phyloP scores from a whole-genome alignment of 2,797 vertebrate species.

The Cetoscarus ocellatus region DNA sequence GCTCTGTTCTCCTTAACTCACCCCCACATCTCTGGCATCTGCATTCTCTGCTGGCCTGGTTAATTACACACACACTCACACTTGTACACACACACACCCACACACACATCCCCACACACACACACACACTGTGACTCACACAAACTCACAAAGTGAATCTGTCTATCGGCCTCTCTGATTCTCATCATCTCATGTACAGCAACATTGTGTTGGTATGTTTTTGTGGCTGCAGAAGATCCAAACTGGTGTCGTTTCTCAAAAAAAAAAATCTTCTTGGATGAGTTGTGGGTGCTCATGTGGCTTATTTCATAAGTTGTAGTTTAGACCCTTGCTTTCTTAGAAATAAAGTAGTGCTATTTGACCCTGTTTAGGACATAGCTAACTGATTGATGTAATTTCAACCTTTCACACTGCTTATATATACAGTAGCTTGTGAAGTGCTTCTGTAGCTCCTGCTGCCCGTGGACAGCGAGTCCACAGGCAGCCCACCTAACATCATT shows the following conservation, averaged over 20 bases:
- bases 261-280: neutral
- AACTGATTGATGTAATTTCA: conserved; percentile 7
- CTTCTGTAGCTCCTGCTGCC: conserved; percentile 15
- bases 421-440: conserved; percentile 15
- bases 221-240: conserved; percentile 9
- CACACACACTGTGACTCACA: conserved; percentile 23
- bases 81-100: conserved; percentile 28
- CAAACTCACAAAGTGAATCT: conserved; percentile 40
- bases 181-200: conserved; percentile 40
- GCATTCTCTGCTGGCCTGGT: conserved; percentile 53
- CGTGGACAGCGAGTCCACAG: conserved; percentile 32
- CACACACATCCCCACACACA: too few relatives aligned
- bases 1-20: conserved; percentile 55
- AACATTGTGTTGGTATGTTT: conserved; percentile 12
- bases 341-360: neutral
- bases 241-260: conserved; percentile 12
- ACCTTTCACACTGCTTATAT: neutral
- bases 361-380: neutral
- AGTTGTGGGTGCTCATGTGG: too few relatives aligned
- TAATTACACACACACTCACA: conserved; percentile 53
- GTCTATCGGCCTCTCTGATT: conserved; percentile 36
- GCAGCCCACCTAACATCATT: neutral
- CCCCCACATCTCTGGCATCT: conserved; percentile 62
- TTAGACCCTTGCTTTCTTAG: neutral
- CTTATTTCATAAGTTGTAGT: neutral